Evolutionary conservation across 2,888 invertebrate genomes (phyloP).

Genomic region (Druceiella hillmani): DNA sequence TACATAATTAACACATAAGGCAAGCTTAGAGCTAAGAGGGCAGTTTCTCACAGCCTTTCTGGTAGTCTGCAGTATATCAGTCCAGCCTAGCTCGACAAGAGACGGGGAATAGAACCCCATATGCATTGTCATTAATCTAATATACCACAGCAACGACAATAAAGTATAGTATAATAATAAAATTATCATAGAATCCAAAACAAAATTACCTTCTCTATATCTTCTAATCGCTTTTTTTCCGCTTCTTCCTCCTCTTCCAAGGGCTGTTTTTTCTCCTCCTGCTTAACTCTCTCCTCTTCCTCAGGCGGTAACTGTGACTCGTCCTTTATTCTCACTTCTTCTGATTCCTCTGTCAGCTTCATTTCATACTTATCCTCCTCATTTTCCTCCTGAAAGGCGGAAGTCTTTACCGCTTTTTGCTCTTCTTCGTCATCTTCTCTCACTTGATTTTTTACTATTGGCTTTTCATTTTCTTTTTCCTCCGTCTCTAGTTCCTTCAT

Average conservation of each 20-base stretch:
- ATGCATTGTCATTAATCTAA: too few species aligned
- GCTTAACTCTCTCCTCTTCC: conserved; percentile 32
- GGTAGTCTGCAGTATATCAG: too few species aligned
- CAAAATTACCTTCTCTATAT: conserved; percentile 32
- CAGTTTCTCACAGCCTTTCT: too few species aligned
- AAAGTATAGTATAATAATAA: too few species aligned
- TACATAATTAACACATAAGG: too few species aligned
- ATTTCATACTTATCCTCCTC: conserved; percentile 24
- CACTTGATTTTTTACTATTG: conserved; percentile 17
- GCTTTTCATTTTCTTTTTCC: conserved; percentile 8
- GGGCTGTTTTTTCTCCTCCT: conserved; percentile 32
- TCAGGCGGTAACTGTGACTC: conserved; percentile 22
- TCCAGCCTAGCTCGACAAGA: too few species aligned
- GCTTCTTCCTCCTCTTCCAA: conserved; percentile 32
- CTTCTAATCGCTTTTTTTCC: conserved; percentile 36
- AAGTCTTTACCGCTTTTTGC: too few species aligned
- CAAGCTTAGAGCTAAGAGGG: too few species aligned
- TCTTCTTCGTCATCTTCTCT: conserved; percentile 24
- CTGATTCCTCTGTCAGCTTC: conserved; percentile 14
- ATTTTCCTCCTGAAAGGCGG: conserved; percentile 19
- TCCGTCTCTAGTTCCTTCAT: conserved; percentile 14
- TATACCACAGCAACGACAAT: too few species aligned
- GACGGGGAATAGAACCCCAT: too few species aligned
- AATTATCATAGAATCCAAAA: too few species aligned
- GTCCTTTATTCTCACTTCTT: conserved; percentile 16